A percentile compares a stretch with the other conserved stretches of the same genome.
phyloP scores from a whole-genome alignment of 2,888 invertebrate genomes.

The Athrips mouffetella region DNA sequence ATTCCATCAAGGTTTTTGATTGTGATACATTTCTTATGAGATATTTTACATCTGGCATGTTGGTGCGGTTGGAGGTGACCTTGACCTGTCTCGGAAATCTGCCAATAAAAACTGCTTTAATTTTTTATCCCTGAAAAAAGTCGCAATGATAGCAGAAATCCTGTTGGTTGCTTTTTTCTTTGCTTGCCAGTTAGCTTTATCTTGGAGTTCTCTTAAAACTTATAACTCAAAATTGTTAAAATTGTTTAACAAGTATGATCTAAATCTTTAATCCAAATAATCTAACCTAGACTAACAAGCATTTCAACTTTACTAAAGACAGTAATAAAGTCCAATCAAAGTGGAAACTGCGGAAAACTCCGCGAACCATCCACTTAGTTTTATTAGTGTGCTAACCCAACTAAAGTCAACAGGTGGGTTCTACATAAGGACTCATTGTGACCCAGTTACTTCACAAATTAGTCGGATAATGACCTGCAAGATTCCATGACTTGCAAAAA shows the following conservation, averaged over 20 bases:
- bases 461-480: conserved; percentile 10
- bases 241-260: too few species aligned
- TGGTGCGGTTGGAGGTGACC: too few species aligned
- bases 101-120: too few species aligned
- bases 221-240: too few species aligned
- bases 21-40: background rate
- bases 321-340: background rate
- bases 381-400: conserved; percentile 8
- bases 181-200: background rate
- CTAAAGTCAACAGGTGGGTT: conserved; percentile 16
- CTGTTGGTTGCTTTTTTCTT: too few species aligned
- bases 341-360: conserved; percentile 3
- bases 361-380: conserved; percentile 1
- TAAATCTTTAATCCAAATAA: too few species aligned
- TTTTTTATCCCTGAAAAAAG: too few species aligned
- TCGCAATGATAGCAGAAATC: too few species aligned
- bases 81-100: too few species aligned
- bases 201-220: too few species aligned
- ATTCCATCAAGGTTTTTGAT: conserved; percentile 1
- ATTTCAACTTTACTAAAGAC: background rate
- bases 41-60: too few species aligned
- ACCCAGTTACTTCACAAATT: conserved; percentile 14
- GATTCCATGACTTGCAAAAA: conserved; percentile 2
- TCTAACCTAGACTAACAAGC: too few species aligned
- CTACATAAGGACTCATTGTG: background rate